Evolutionary conservation across 2,888 invertebrate species (phyloP).

Genomic region (Morpho helenor): DNA sequence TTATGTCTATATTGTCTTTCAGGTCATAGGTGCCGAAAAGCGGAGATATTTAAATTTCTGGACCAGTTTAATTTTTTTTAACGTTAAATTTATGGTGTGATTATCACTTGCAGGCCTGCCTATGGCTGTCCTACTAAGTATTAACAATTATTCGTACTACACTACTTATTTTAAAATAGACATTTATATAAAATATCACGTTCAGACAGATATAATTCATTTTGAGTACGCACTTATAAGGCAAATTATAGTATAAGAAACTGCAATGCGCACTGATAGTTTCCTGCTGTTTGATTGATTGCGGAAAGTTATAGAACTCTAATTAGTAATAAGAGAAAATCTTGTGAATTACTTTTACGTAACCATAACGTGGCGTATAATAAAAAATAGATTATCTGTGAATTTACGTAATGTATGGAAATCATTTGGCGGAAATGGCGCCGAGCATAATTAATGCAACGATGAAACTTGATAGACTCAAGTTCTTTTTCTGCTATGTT

Average conservation of each 20-base stretch:
- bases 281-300: conserved; percentile 31
- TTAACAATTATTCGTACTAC: too few relatives aligned
- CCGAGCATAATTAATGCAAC: neutral
- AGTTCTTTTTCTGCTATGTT: neutral
- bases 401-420: conserved; percentile 19
- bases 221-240: conserved; percentile 10
- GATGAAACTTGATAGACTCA: neutral
- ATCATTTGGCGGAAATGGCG: conserved; percentile 4
- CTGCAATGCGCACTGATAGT: conserved; percentile 21
- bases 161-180: too few relatives aligned
- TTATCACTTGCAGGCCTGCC: too few relatives aligned
- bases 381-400: conserved; percentile 12
- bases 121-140: too few relatives aligned
- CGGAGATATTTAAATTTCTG: too few relatives aligned
- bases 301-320: conserved; percentile 33
- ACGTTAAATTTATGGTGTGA: too few relatives aligned
- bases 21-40: too few relatives aligned
- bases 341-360: conserved; percentile 31
- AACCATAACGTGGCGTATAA: conserved; percentile 21
- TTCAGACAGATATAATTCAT: neutral
- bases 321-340: conserved; percentile 33
- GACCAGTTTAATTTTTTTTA: too few relatives aligned
- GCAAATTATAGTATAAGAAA: conserved; percentile 11
- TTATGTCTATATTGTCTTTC: too few relatives aligned
- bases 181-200: too few relatives aligned